Base-by-base conservation (phyloP, 2,888 invertebrate species). In the Venusia cambrica region DNA sequence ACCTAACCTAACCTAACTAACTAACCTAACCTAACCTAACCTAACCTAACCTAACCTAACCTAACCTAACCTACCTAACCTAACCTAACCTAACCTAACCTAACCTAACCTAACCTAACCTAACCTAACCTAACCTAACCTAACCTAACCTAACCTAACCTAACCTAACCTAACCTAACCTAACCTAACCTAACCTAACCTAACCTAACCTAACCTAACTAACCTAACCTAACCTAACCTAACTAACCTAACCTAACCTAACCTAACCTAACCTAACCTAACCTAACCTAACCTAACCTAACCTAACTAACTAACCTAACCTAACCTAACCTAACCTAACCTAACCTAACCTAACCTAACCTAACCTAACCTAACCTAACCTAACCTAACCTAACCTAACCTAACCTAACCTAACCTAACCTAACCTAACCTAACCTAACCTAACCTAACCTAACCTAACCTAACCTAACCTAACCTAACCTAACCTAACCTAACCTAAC, bases 51-150 rank as follows among this genome's bases (percentile, higher is more conserved):
- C 24, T 24, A 22, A 24, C 35, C 20, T 20, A 36, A 28, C 22
- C 35, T 22, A 21, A 28, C 28, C 28, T 20, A 36, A 36, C 35
- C 35, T 36, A 36, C 28, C 28, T 20, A 36, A 36, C 35, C 35
- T 36, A 36, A 36, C 28, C 35, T 36, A 36, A 36, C 35, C 35
- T 36, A 36, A 36, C 35, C 35, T 36, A 36, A 36, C 35, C 35
- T 36, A 36, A 36, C 35, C 35, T 36, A 36, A 36, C 35, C 35
- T 36, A 36, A 36, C 35, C 35, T 36, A 36, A 36, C 35, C 35
- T 36, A 36, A 36, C 35, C 35, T 36, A 36, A 36, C 35, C 24
- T 30, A 20, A 20, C 20, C 20, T 20, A 20, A 20, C 33, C 33
- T 20, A 35, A 35, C 35, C 35, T 37, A 37, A 37, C 37, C 37